A percentile compares a stretch with the other conserved stretches of the same genome.
phyloP scores from a whole-genome alignment of 2,113 vertebrate species.

The Antechinus flavipes region DNA sequence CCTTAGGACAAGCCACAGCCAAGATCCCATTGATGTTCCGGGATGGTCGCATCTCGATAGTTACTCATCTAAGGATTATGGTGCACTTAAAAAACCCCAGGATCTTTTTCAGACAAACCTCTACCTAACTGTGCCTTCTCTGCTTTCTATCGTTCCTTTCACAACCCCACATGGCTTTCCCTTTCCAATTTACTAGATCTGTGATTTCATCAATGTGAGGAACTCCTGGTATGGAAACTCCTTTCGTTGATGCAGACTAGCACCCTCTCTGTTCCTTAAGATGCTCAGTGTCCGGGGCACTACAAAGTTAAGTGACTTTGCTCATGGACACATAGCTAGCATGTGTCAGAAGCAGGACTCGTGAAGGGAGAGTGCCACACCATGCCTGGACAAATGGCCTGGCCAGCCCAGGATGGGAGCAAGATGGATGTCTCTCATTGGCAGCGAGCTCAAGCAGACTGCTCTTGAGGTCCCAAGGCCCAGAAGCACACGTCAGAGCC shows the following conservation, averaged over 20 bases:
- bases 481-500: constrained; percentile 23
- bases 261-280: no score
- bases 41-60: background rate
- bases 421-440: background rate
- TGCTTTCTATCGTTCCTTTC: background rate
- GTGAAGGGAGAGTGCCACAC: no score
- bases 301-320: no score
- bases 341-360: background rate
- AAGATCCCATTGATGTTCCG: background rate
- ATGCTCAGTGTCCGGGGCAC: no score
- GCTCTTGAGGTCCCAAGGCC: background rate
- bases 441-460: constrained; percentile 38
- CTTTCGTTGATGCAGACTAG: no score
- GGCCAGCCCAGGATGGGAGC: no score
- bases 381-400: no score
- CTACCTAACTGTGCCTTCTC: background rate
- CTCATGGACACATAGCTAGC: background rate
- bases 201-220: no score
- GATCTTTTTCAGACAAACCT: background rate
- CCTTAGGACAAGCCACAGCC: no score
- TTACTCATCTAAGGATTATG: background rate
- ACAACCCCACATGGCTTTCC: background rate
- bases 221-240: no score
- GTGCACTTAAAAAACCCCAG: background rate
- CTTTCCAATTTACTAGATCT: background rate